A percentile compares a stretch with the other conserved stretches of the same genome.
Conservation (phyloP, 2,797 vertebrate species). For the Xyrichtys novacula region DNA sequence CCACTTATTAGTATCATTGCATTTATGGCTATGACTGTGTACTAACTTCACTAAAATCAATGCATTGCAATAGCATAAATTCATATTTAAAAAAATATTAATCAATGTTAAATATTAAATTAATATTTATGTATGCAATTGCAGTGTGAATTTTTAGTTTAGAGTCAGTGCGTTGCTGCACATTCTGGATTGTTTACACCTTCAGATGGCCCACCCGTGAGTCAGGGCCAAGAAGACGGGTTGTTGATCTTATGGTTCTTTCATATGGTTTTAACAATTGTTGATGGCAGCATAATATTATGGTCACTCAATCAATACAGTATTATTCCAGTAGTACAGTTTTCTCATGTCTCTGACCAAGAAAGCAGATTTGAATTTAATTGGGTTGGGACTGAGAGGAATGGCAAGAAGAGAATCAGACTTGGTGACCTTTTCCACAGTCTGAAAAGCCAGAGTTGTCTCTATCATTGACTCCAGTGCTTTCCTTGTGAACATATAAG, state of each 20-base stretch:
- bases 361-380: slow-evolving; percentile 52
- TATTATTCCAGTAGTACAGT: slow-evolving; percentile 36
- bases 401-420: slow-evolving; percentile 37
- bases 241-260: slow-evolving; percentile 26
- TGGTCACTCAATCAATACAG: slow-evolving; percentile 53
- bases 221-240: too few relatives aligned
- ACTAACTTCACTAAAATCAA: too few relatives aligned
- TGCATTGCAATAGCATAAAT: too few relatives aligned
- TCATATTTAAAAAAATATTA: too few relatives aligned
- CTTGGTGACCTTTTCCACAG: slow-evolving; percentile 51
- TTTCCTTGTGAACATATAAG: slow-evolving; percentile 47
- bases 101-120: too few relatives aligned
- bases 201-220: too few relatives aligned
- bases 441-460: slow-evolving; percentile 68
- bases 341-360: slow-evolving; percentile 40
- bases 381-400: slow-evolving; percentile 54
- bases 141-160: too few relatives aligned
- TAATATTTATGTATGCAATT: too few relatives aligned
- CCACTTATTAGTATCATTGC: too few relatives aligned
- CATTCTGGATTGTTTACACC: too few relatives aligned
- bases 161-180: too few relatives aligned
- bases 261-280: slow-evolving; percentile 22
- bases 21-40: too few relatives aligned
- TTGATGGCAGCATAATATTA: slow-evolving; percentile 41
- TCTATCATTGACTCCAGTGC: slow-evolving; percentile 55